Conservation (phyloP, 2,888 invertebrate genomes). For the Mythimna impura region DNA sequence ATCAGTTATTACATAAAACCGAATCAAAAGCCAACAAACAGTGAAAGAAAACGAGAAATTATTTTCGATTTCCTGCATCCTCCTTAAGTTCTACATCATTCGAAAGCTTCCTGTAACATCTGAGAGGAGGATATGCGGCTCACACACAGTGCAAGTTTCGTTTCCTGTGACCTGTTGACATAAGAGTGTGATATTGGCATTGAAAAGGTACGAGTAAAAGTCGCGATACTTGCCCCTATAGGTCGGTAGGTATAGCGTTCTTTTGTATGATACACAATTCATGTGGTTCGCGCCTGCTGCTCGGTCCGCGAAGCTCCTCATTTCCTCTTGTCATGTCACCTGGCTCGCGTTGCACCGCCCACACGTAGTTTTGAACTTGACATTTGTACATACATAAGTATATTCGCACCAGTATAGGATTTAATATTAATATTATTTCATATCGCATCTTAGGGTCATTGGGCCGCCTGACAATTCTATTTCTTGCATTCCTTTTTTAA, state of each 20-base stretch:
- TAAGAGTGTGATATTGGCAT: constrained; percentile 21
- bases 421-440: neutral
- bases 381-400: neutral
- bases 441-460: no score
- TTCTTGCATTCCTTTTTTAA: no score
- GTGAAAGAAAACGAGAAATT: neutral
- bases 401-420: neutral
- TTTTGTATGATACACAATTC: no score
- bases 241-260: neutral
- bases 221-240: neutral
- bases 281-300: neutral
- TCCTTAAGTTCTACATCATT: neutral
- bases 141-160: neutral
- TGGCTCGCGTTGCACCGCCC: neutral
- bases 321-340: constrained; percentile 51
- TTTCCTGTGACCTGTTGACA: neutral
- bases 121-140: neutral
- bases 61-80: neutral
- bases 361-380: constrained; percentile 11
- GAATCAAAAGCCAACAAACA: neutral
- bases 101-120: neutral
- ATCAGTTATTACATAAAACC: neutral
- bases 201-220: constrained; percentile 15
- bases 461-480: no score
- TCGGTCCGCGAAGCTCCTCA: constrained; percentile 25